Evolutionary conservation across 2,797 vertebrate genomes (phyloP), one percentile per base, ranked within the genome.

Genomic region (Alosa sapidissima): DNA sequence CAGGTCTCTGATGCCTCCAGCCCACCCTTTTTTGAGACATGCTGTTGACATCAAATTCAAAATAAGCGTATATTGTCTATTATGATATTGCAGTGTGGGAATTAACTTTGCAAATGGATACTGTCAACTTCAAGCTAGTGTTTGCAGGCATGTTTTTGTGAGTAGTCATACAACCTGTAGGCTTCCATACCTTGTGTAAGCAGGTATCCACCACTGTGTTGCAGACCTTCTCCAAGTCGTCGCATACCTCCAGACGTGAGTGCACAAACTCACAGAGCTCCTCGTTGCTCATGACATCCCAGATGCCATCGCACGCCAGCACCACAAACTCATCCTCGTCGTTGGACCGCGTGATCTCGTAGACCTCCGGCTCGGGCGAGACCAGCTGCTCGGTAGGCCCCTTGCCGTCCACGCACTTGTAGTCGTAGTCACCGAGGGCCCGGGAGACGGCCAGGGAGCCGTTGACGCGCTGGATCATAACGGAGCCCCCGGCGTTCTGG

Each of bases 231-330:
- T 99, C 98, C 93, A 99, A 95, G 93, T 99, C 98, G 86, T 98
- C 97, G 81, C 96, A 97, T 90, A 99, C 96, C 95, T 97, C 95
- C 93, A 99, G 96, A 91, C 98, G 97, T 91, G 98, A 99, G 91
- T 96, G 97, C 89, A 99, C 97, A 94, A 97, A 99, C 91, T 99
- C 97, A 90, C 98, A 99, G 91, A 99, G 97, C 96, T 99, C 98
- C 94, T 99, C 98, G 62, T 99, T 99, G 96, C 97, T 97, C 98
- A 99, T 99, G 92, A 99, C 98, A 90, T 99, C 98, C 98, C 98
- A 99, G 96, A 99, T 99, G 87, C 98, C 98, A 87, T 99, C 98
- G 83, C 98, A 99, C 49, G 98, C 98, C 93, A 99, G 94, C 93
- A 99, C 96, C 91, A 99, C 97, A 91, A 99, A 99, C 90, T 99